Conservation (phyloP, 2,797 vertebrate genomes). For the Podarcis siculus region DNA sequence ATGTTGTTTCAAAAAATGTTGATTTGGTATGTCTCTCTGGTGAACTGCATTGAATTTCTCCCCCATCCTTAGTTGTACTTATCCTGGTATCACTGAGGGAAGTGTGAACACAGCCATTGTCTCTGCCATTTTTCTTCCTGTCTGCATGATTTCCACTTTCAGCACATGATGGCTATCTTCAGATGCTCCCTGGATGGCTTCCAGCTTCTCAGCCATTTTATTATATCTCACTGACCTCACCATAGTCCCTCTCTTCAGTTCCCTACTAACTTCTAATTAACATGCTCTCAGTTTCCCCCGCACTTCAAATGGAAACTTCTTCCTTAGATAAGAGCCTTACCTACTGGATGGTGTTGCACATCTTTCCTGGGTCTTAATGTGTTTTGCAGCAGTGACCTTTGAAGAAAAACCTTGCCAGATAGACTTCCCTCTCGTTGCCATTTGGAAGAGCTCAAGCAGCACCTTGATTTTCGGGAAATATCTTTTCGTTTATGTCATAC, state of each 20-base stretch:
- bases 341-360: background rate
- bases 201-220: background rate
- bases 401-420: background rate
- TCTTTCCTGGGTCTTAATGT: background rate
- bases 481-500: background rate
- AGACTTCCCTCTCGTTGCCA: background rate
- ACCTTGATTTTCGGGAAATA: background rate
- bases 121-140: background rate
- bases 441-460: background rate
- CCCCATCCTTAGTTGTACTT: background rate
- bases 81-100: background rate
- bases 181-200: background rate
- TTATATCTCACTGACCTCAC: background rate
- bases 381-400: background rate
- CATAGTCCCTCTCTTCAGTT: background rate
- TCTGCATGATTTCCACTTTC: background rate
- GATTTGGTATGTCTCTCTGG: too few relatives aligned
- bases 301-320: background rate
- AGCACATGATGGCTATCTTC: background rate
- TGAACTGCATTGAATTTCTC: too few relatives aligned
- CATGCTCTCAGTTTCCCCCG: background rate
- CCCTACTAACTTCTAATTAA: background rate
- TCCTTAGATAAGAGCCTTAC: background rate
- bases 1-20: too few relatives aligned
- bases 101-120: background rate